Base-by-base conservation (phyloP, 2,797 vertebrate species). In the Phataginus tetradactyla region DNA sequence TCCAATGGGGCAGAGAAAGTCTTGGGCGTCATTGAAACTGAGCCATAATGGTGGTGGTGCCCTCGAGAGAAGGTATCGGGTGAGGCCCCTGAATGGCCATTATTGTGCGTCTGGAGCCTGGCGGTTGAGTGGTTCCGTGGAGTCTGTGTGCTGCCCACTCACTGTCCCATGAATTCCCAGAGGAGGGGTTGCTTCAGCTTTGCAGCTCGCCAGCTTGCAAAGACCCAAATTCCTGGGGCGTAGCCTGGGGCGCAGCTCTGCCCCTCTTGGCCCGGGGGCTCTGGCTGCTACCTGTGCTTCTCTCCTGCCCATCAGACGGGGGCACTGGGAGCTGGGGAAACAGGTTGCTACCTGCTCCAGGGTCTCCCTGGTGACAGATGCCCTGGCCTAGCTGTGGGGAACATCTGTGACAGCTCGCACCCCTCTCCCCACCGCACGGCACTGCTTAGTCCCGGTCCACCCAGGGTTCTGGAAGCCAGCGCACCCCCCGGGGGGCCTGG, bases 61-160 rank as follows among this genome's bases (percentile, higher is more conserved):
- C 12, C 53, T 34, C 42, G 66, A 77, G 64, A 74, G 37, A 34
- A 75, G 66, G 17, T n/a, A 57, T 49, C 3, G 18, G 1, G 23
- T 6, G 1, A 63, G 61, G 78, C 23, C 39, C 20, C 15, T 15
- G 17, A n/a, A 14, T 0, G 14, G 39, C 80, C 37, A 2, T 34
- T 17, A n/a, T n/a, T n/a, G 53, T 7, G 21, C 86, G 1, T 18
- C 0, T 1, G 51, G 39, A 78, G 59, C 68, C 78, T 4, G 29
- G 49, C 7, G 34, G 2, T 18, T 21, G 1, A 21, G 42, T 42
- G 6, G 34, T 21, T 57, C 21, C 45, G 55, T 3, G 0, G 1
- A 29, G 15, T 21, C 2, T 7, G 7, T 1, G 14, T 8, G 61
- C 29, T 23, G 15, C 74, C 71, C 20, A 1, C 66, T 17, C 0